Percentiles rank a stretch among this genome's conserved stretches.
Conservation (phyloP, 2,113 vertebrate genomes). For the Glaucomys volans region DNA sequence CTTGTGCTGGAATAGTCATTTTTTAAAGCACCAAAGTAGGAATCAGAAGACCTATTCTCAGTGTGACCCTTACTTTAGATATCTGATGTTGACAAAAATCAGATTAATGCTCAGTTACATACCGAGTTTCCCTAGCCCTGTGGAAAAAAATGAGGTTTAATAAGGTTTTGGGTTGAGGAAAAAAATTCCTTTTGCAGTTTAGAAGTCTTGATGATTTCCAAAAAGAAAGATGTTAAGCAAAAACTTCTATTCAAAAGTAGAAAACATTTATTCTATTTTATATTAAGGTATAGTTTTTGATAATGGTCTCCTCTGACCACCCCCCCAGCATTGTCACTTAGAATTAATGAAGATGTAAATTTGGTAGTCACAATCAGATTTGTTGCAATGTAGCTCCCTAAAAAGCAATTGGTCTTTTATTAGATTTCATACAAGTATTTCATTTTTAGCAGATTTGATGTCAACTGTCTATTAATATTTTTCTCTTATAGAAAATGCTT, state of each 20-base stretch:
- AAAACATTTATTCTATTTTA: neutral
- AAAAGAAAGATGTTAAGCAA: neutral
- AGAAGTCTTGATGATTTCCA: neutral
- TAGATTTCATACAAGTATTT: constrained; percentile 46
- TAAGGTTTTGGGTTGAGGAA: neutral
- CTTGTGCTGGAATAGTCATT: neutral
- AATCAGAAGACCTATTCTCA: neutral
- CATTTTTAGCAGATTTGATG: neutral
- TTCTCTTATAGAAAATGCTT: constrained; percentile 25
- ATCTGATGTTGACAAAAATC: neutral
- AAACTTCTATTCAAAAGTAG: neutral
- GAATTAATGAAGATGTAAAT: constrained; percentile 5
- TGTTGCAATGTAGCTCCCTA: neutral
- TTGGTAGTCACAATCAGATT: neutral
- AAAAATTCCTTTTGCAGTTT: neutral
- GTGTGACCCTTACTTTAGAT: neutral
- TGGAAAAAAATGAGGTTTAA: neutral
- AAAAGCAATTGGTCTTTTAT: neutral
- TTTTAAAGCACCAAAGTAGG: neutral
- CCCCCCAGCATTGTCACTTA: neutral
- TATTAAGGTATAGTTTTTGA: neutral
- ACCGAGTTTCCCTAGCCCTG: neutral
- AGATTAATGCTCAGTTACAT: neutral
- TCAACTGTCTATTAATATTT: neutral
- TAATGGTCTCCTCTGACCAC: neutral